Evolutionary conservation across 2,888 invertebrate species (phyloP), one percentile per base, ranked within the genome.

Genomic region (Acheta domesticus): DNA sequence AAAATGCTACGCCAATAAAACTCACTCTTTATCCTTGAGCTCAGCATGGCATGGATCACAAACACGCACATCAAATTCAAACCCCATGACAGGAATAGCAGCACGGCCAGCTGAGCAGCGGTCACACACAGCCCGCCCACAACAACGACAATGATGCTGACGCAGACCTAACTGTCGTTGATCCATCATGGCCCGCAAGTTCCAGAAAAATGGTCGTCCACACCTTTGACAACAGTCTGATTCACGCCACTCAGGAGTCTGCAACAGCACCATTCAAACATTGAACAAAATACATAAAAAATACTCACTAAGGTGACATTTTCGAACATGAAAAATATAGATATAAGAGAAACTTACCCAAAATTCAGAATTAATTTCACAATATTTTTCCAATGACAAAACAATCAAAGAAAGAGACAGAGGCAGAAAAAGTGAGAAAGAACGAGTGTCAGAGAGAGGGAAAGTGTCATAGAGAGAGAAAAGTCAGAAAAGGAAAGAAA

Each of bases 161-260:
- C 98, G 92, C 48, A 96, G 90, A 82, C 96, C 96, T 79, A 99
- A 89, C 86, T 96, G 96, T 85, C 96, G 93, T 87, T 96, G 96
- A 87, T 98, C 97, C 95, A 99, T 97, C 98, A 99, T 99, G 16
- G 96, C 96, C 82, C 95, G 92, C 78, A 99, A 91, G 88, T 99
- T 99, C 99, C 99, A 99, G 88, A 99, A 99, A 89, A 99, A 99
- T 36, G 99, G 99, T 81, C 94, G 91, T 79, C 93, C 93, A 87
- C 99, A 99, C 81, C 96, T 90, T 89, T 99, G 94, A 87, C 99
- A 99, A 75, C 93, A 90, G 87, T 99, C 98, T 75, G 96, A 93
- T 86, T 98, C 98, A 82, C 92, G 92, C 99, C 99, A 99, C 82
- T 93, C 93, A 19, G 99, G 98, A 0, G 98, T 98, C 91, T 91